Base-by-base conservation (phyloP, 2,888 invertebrate species). In the Ptychoptera albimana region DNA sequence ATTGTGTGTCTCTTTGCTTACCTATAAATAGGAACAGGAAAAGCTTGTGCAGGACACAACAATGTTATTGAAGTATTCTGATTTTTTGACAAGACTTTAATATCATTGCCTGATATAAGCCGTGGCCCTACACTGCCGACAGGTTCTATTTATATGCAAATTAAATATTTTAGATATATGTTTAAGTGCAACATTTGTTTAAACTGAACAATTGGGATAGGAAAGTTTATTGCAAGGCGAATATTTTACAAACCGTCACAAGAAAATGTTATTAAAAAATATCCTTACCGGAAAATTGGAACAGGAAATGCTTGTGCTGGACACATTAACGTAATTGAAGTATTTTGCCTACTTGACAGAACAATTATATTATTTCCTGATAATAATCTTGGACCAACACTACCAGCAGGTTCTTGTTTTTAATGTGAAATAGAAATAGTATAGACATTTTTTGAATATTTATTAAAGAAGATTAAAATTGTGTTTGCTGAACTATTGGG, bases 261-360 rank as follows among this genome's bases (percentile, higher is more conserved):
- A 43, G 45, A 10, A 42, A 5, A 23, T 23, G 7, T 23, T 23
- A 23, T 23, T 5, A 5, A 32, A 32, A 42, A 8, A 13, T 29
- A 1, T 50, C 50, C 76, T 73, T 77, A 81, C 81, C 80, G 77
- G 72, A 73, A 78, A 60, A 72, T 64, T 45, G 80, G 79, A 54
- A 79, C 72, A 46, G 81, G 81, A 61, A 70, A 81, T 50, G 78
- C 77, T 65, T 81, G 81, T 53, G 79, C 79, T 38, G 80, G 73
- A 59, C 81, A 81, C 50, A 80, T 66, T 50, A 81, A 58, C 45
- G 77, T 75, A 53, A 76, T 68, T 55, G 68, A 65, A 49, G 64
- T 58, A 49, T 47, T 48, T 8, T 50, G 43, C 8, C 53, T 46
- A 31, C 53, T 54, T 43, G 53, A 53, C 31, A 64, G 50, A 9